These are phyloP conservation scores for Gastrophysa polygoni DNA, from an alignment of 2,888 invertebrate species.

Conservation along the genomic window DNA sequence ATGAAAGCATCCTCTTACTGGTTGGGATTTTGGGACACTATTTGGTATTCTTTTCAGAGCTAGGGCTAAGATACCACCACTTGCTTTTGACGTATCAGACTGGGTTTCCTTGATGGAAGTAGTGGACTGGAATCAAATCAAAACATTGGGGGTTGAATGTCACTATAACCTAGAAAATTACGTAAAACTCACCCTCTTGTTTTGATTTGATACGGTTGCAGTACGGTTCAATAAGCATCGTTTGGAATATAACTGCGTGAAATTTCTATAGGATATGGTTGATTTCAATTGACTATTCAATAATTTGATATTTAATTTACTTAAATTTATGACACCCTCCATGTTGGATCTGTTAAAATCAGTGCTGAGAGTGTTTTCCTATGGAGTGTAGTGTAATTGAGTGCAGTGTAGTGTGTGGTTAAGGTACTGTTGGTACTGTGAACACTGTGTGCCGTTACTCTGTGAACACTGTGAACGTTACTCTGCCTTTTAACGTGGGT, in stretches of 20 bases:
- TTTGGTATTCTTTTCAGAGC: slow-evolving; percentile 45
- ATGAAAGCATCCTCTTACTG: slow-evolving; percentile 85
- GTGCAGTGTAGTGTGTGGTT: too few relatives aligned
- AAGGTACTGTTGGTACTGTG: too few relatives aligned
- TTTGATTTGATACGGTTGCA: slow-evolving; percentile 33
- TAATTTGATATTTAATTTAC: slow-evolving; percentile 43
- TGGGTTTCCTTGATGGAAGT: slow-evolving; percentile 31
- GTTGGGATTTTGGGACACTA: slow-evolving; percentile 57
- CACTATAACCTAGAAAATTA: slow-evolving; percentile 19
- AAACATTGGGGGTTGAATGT: background rate
- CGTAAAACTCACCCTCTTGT: slow-evolving; percentile 43
- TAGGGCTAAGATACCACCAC: slow-evolving; percentile 47
- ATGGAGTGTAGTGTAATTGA: too few relatives aligned
- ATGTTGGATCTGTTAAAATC: too few relatives aligned
- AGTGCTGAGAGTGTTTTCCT: too few relatives aligned
- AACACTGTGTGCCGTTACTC: too few relatives aligned
- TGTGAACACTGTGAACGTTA: too few relatives aligned
- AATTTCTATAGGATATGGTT: slow-evolving; percentile 37
- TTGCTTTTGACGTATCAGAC: slow-evolving; percentile 33
- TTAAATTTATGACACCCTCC: slow-evolving; percentile 45
- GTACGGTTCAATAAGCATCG: slow-evolving; percentile 28
- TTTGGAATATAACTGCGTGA: slow-evolving; percentile 38
- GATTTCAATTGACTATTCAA: slow-evolving; percentile 40
- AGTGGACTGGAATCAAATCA: slow-evolving; percentile 11
- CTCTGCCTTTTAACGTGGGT: too few relatives aligned